Conservation (phyloP, 2,797 vertebrate genomes). For the Cercopithecus mitis region DNA sequence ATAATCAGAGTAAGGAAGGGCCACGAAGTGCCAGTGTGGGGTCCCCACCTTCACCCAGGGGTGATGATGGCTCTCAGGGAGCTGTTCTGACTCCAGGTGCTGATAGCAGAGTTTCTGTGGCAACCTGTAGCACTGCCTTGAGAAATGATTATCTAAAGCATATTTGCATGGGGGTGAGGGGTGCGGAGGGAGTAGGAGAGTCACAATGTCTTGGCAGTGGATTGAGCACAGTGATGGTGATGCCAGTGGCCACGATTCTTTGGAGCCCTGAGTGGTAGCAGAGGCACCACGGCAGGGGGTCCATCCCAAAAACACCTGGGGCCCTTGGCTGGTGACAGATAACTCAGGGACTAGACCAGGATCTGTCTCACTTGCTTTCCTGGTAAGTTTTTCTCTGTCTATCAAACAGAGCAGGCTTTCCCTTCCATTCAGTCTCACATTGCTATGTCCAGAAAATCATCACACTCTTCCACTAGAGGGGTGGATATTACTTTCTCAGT, state of each 20-base stretch:
- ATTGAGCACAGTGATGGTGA: neutral
- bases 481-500: neutral
- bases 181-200: rapidly evolving
- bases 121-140: rapidly evolving
- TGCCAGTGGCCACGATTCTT: neutral
- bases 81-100: slow-evolving; percentile 27
- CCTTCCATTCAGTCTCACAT: rapidly evolving
- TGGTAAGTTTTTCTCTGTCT: neutral
- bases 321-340: neutral
- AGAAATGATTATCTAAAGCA: neutral
- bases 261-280: rapidly evolving
- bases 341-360: neutral
- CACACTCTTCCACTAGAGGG: neutral
- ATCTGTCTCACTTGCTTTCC: neutral
- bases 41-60: neutral
- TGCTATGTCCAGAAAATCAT: rapidly evolving
- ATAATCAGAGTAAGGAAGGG: neutral
- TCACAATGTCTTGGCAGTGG: neutral
- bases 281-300: rapidly evolving
- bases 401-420: neutral
- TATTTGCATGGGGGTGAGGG: too few relatives aligned
- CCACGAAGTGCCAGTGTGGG: rapidly evolving
- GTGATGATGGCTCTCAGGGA: neutral
- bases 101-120: neutral
- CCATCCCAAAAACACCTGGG: neutral